phyloP scores from a whole-genome alignment of 2,113 vertebrate genomes.

The Seriola quinqueradiata region DNA sequence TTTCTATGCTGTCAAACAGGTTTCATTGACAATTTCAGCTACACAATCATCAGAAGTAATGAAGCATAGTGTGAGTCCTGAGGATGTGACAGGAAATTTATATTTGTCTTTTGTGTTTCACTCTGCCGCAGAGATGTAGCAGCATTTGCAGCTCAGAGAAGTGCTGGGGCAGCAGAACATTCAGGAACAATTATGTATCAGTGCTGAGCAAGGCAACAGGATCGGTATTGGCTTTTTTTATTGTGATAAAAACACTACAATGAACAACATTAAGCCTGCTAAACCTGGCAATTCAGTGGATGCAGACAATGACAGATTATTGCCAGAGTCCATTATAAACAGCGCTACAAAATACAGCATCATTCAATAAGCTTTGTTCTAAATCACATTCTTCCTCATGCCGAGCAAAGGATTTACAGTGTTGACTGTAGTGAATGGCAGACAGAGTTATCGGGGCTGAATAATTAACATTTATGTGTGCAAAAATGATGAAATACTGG shows the following conservation, averaged over 20 bases:
- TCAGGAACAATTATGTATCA: conserved; percentile 39
- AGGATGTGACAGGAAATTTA: conserved; percentile 72
- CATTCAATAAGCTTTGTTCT: conserved; percentile 8
- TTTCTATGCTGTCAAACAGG: conserved; percentile 39
- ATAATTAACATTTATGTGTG: conserved; percentile 44
- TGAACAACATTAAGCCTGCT: conserved; percentile 19
- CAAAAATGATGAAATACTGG: conserved; percentile 56
- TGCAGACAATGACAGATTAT: conserved; percentile 23
- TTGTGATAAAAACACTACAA: conserved; percentile 35
- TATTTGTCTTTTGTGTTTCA: conserved; percentile 54
- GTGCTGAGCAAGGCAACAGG: conserved; percentile 23
- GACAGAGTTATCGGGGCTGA: conserved; percentile 14
- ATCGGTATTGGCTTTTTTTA: conserved; percentile 33
- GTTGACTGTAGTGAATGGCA: conserved; percentile 20
- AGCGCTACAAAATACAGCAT: conserved; percentile 5
- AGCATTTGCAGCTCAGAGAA: conserved; percentile 33
- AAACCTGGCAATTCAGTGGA: conserved; percentile 36
- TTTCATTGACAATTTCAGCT: conserved; percentile 69
- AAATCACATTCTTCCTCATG: conserved; percentile 14
- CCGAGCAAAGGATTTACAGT: conserved; percentile 25
- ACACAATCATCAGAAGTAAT: conserved; percentile 75
- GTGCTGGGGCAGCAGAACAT: conserved; percentile 52
- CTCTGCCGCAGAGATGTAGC: conserved; percentile 29
- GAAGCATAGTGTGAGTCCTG: conserved; percentile 56
- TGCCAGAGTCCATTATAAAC: conserved; percentile 16